These are phyloP conservation scores for Eutolmus rufibarbis DNA, from an alignment of 2,888 invertebrate genomes.

Conservation along the genomic window DNA sequence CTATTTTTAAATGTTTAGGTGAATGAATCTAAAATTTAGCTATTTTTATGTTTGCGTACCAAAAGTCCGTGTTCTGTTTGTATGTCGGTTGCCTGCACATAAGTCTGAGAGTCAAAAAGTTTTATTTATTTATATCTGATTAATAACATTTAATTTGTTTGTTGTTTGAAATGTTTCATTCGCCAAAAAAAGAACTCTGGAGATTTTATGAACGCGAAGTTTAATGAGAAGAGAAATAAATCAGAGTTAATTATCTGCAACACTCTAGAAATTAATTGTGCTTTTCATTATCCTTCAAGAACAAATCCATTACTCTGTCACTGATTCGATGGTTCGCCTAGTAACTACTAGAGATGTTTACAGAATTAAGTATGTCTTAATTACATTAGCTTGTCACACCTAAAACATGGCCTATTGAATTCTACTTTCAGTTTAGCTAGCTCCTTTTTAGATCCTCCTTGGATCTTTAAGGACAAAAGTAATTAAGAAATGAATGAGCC, in stretches of 20 bases:
- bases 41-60: no score
- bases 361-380: neutral
- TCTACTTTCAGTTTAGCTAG: neutral
- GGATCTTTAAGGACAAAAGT: neutral
- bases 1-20: no score
- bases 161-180: neutral
- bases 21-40: no score
- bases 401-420: neutral
- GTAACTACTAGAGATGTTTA: neutral
- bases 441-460: neutral
- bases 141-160: neutral
- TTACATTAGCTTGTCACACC: neutral
- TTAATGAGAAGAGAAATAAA: neutral
- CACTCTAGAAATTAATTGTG: neutral
- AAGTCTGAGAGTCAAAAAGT: no score
- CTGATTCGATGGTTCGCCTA: neutral
- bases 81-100: no score
- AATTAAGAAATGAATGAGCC: neutral
- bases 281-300: neutral
- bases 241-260: neutral
- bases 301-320: neutral
- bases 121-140: neutral
- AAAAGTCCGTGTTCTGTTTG: no score
- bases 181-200: neutral
- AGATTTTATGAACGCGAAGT: neutral